Percentiles rank a stretch among this genome's conserved stretches.
Conservation (phyloP, 2,113 vertebrate species). For the Sorex araneus region DNA sequence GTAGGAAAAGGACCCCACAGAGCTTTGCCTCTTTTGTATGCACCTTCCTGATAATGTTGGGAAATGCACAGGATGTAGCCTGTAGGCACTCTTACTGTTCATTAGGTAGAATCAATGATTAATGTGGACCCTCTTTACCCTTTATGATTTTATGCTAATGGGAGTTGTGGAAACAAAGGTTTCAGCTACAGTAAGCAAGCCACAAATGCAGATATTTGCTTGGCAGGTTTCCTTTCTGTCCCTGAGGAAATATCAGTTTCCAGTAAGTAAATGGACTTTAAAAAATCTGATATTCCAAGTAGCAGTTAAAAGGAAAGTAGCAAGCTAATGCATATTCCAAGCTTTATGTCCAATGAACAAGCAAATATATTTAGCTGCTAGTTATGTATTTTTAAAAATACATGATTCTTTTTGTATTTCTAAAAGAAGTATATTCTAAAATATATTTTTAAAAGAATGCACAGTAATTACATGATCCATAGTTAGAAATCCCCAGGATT, state of each 20-base stretch:
- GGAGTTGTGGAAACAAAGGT: background rate
- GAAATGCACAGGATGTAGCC: background rate
- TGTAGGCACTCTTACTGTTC: background rate
- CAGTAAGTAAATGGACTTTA: conserved; percentile 4
- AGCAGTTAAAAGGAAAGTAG: conserved; percentile 60
- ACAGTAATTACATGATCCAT: background rate
- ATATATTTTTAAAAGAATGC: conserved; percentile 29
- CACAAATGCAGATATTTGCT: conserved; percentile 29
- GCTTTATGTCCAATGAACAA: conserved; percentile 6
- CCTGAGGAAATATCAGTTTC: conserved; percentile 35
- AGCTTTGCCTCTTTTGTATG: background rate
- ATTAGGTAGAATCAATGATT: background rate
- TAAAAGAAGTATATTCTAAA: background rate
- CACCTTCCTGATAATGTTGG: background rate
- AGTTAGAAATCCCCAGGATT: background rate
- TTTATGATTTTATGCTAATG: conserved; percentile 19
- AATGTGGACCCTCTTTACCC: background rate
- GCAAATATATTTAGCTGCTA: conserved; percentile 60
- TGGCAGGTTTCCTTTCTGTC: background rate
- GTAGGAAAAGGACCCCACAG: background rate
- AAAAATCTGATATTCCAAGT: background rate
- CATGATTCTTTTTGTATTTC: background rate
- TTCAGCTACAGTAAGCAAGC: background rate
- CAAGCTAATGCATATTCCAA: conserved; percentile 42
- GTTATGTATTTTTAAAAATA: background rate